Percentiles rank a stretch among this genome's conserved stretches.
phyloP scores from a whole-genome alignment of 1,140 invertebrate species.

The Drosophila leontia region DNA sequence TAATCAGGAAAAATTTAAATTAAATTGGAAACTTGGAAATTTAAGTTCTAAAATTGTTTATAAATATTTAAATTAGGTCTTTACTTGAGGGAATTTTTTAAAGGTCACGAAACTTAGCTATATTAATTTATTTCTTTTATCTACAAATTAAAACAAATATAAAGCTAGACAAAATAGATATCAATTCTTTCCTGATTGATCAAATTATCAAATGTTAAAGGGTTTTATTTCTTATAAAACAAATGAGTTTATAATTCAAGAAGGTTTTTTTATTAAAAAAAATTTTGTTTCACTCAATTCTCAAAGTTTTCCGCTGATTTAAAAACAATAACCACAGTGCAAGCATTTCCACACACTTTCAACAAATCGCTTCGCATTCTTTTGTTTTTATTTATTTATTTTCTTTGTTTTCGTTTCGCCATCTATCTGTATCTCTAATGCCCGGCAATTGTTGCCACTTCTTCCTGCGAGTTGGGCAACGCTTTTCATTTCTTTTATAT shows the following conservation, averaged over 20 bases:
- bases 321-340: constrained; percentile 32
- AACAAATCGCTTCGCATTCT: constrained; percentile 78
- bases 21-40: too few relatives aligned
- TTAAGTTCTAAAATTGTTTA: not conserved
- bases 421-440: constrained; percentile 78
- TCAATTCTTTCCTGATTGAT: too few relatives aligned
- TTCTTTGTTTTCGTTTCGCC: constrained; percentile 35
- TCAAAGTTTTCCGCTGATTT: not conserved
- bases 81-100: too few relatives aligned
- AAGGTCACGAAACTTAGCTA: too few relatives aligned
- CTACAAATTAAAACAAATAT: too few relatives aligned
- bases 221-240: too few relatives aligned
- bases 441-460: constrained; percentile 78
- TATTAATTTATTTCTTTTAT: too few relatives aligned
- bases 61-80: not conserved
- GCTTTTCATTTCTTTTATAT: constrained; percentile 66
- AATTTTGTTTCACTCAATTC: not conserved
- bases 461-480: constrained; percentile 73
- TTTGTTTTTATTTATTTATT: constrained; percentile 51
- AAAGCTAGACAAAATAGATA: too few relatives aligned
- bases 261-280: not conserved
- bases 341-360: constrained; percentile 58
- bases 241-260: too few relatives aligned
- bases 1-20: not conserved
- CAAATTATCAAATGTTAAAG: too few relatives aligned